These are phyloP conservation scores for Notamacropus eugenii DNA, from an alignment of 2,797 vertebrate genomes.

Conservation along the genomic window DNA sequence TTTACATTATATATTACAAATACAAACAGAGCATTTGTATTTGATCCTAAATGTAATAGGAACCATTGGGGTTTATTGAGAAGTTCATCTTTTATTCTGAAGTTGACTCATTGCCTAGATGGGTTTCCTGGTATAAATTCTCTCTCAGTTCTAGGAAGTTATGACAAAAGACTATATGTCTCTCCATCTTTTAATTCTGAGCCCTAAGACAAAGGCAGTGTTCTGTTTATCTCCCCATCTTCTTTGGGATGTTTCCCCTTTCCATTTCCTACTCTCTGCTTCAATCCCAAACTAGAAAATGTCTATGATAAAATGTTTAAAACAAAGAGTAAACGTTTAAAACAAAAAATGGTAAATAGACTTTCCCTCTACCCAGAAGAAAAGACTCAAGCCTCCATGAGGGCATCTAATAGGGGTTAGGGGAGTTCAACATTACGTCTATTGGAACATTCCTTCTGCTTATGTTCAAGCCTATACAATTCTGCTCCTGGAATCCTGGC, in stretches of 20 bases:
- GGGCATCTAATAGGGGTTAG: background rate
- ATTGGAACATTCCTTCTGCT: background rate
- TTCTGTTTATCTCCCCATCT: background rate
- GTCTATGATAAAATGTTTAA: background rate
- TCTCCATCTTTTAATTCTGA: background rate
- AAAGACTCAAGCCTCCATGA: background rate
- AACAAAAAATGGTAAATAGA: background rate
- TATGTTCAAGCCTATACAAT: background rate
- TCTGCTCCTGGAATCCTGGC: background rate
- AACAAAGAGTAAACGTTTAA: background rate
- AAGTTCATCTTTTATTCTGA: background rate
- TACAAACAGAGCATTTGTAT: background rate
- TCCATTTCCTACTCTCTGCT: background rate
- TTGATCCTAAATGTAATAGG: background rate
- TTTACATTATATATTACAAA: too few species aligned
- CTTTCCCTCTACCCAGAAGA: background rate
- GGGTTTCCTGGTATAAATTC: background rate
- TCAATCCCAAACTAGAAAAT: background rate
- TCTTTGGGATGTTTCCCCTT: background rate
- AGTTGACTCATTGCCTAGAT: background rate
- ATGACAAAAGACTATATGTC: background rate
- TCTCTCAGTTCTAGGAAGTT: background rate
- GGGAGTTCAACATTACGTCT: background rate
- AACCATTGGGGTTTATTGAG: background rate
- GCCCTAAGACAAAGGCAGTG: background rate